phyloP scores from a whole-genome alignment of 2,113 vertebrate genomes.

The Fukomys damarensis region DNA sequence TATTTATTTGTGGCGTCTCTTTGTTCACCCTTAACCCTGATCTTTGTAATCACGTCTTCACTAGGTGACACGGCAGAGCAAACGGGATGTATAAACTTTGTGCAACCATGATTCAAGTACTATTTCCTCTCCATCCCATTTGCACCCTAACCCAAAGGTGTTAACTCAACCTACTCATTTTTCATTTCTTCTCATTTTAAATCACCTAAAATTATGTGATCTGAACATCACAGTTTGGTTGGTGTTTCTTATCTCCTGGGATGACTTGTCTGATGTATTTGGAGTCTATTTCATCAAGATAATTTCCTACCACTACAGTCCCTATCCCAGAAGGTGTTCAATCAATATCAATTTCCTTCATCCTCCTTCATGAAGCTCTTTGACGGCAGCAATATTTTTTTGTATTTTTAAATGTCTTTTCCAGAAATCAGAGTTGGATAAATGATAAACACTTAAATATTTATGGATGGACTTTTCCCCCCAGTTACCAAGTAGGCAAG shows the following conservation, averaged over 20 bases:
- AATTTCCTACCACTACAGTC: not conserved
- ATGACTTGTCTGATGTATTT: not conserved
- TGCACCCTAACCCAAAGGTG: not conserved
- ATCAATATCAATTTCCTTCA: slow-evolving; percentile 49
- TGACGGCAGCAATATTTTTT: not conserved
- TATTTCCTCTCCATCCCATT: not conserved
- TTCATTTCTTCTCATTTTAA: not conserved
- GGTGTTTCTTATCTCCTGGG: not conserved
- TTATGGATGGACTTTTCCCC: not conserved
- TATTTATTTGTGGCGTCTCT: not conserved
- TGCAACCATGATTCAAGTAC: not conserved
- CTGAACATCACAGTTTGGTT: not conserved
- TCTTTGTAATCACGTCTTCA: not conserved
- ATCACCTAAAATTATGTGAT: slow-evolving; percentile 50
- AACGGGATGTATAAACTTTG: not conserved
- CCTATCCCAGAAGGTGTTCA: not conserved
- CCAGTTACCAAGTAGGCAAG: not conserved
- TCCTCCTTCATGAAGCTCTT: slow-evolving; percentile 10
- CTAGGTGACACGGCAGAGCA: not conserved
- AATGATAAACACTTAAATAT: not conserved
- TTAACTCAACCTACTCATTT: not conserved
- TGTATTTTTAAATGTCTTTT: not conserved
- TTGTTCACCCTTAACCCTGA: not conserved
- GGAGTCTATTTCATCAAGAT: slow-evolving; percentile 34
- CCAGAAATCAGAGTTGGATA: not conserved